Base-by-base conservation (phyloP, 2,797 vertebrate species). In the Pangasius mekongensis region DNA sequence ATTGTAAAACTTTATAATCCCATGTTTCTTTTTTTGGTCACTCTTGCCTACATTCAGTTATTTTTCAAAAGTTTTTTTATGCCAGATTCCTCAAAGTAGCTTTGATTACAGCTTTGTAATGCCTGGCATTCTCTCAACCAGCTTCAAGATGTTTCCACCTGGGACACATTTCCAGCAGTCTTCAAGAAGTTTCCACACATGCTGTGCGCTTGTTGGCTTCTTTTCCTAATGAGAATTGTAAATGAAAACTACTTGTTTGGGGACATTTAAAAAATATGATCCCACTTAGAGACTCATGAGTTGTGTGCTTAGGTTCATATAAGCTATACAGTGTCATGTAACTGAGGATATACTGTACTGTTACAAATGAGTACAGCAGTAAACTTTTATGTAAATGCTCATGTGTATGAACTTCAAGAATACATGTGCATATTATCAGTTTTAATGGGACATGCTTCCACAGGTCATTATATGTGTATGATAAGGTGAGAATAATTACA, bases 171-270 rank as follows among this genome's bases (percentile, higher is more conserved):
- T 64, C 80, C 36, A 82, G 58, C 36, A 62, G 80, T 43, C 33
- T 81, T 60, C 78, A 30, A n/a, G 47, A 78, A 78, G 76, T 33
- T 54, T 78, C 76, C n/a, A 56, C 76, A 22, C 76, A 56, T 33
- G 30, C 49, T 80, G n/a, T 56, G 76, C 1, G 16, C n/a, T 58
- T 80, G 52, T 80, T 80, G 52, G 18, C 52, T 80, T 30, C 18
- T 20, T 58, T 22, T 80, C 18, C 14, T 33, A 56, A 58, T 0
- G 2, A 56, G 9, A 56, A 80, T 58, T 33, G n/a, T 58, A 56
- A 22, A 56, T 4, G 16, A 56, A 80, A 56, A 56, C 7, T 56
- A 54, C 74, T 77, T 54, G 49, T n/a, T 54, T 54, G 6, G 14
- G 14, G 49, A 52, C 52, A 33, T 78, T 78, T 78, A 78, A 30